Evolutionary conservation across 1,140 invertebrate species (phyloP), one percentile per base, ranked within the genome.

Genomic region (Danaus melanippus): DNA sequence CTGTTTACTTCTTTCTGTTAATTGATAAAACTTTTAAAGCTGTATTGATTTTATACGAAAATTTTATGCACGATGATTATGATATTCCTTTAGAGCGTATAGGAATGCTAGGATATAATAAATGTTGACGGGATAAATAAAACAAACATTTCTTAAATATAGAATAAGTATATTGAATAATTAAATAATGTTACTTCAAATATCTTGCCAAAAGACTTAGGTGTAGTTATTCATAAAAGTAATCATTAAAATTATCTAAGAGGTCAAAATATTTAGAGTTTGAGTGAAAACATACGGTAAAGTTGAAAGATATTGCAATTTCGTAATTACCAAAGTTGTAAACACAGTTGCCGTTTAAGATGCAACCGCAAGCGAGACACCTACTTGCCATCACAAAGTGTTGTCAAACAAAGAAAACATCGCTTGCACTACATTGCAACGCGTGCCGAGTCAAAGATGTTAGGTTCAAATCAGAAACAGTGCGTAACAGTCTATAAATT

Each of bases 151-250:
- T 82, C 72, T 84, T 84, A 83, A 79, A 76, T 86, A 83, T 84
- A 84, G 80, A 84, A 86, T 86, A 86, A 86, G 83, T 86, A 86
- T 86, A 86, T 84, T 86, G 80, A 83, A 86, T 86, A 84, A 80
- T 84, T 84, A 86, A 86, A 86, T 86, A 84, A 86, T 79, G 76
- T 86, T 84, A 85, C 71, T 82, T 86, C 76, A 86, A 86, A 81
- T 83, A 81, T 79, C 69, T 77, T 77, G 79, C 77, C 81, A 83
- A 84, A 82, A 82, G 78, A 80, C 79, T 83, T 86, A 83, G 69
- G 75, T 84, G 80, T 81, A 32, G 21, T 32, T 32, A 81, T 78
- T 74, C 66, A 72, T 86, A 81, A 86, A 85, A 84, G 60, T 86
- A 86, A 83, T 79, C 79, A 73, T 81, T 79, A 78, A 83, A 84